Percentiles rank a stretch among this genome's conserved stretches.
phyloP scores from a whole-genome alignment of 1,140 invertebrate genomes.

The Cecropterus lyciades region DNA sequence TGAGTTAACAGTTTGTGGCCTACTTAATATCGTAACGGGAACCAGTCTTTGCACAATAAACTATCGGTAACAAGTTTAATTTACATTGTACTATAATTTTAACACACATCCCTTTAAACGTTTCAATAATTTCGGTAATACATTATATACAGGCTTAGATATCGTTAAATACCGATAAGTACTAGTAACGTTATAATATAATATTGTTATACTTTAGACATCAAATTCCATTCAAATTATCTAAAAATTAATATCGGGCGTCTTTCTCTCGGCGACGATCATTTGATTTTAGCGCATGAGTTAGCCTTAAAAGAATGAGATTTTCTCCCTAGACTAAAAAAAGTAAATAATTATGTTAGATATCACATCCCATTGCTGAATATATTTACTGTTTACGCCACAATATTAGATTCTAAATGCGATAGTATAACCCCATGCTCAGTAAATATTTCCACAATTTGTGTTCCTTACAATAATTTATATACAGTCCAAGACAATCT shows the following conservation, averaged over 20 bases:
- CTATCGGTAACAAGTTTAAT: conserved; percentile 1
- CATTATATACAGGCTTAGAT: conserved; percentile 48
- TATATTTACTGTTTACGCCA: conserved; percentile 62
- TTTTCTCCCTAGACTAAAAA: conserved; percentile 70
- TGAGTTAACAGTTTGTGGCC: conserved; percentile 61
- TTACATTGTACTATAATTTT: conserved; percentile 4
- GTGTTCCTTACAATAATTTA: conserved; percentile 67
- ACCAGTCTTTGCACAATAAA: conserved; percentile 5
- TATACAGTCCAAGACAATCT: conserved; percentile 69
- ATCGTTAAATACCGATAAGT: conserved; percentile 50
- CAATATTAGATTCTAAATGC: conserved; percentile 44
- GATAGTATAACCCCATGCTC: conserved; percentile 42
- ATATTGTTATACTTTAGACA: conserved; percentile 64
- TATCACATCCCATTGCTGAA: conserved; percentile 72
- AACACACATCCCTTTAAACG: conserved; percentile 12
- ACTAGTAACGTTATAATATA: conserved; percentile 53
- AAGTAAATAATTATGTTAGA: conserved; percentile 54
- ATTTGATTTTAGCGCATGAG: conserved; percentile 50
- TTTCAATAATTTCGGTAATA: conserved; percentile 15
- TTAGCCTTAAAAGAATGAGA: conserved; percentile 65
- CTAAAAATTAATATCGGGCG: conserved; percentile 54
- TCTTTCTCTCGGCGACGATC: conserved; percentile 59
- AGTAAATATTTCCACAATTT: conserved; percentile 65
- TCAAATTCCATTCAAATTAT: conserved; percentile 68
- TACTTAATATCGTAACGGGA: conserved; percentile 3